phyloP scores from a whole-genome alignment of 1,140 invertebrate species.

The Hyles vespertilio region DNA sequence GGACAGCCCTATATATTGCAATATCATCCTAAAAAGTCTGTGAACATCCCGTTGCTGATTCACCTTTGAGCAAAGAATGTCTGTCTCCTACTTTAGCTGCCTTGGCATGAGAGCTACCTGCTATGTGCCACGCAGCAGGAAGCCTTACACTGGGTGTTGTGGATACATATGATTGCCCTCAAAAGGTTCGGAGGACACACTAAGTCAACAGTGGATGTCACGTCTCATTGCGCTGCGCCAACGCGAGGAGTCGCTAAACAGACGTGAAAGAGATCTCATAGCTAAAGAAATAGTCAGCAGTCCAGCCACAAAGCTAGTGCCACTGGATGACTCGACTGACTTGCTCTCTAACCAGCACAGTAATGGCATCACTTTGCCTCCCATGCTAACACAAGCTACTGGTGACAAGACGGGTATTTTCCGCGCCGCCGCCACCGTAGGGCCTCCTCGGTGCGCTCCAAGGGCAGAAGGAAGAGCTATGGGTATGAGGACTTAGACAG shows the following conservation, averaged over 20 bases:
- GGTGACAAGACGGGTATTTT: conserved; percentile 31
- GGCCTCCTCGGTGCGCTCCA: conserved; percentile 39
- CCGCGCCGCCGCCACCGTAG: conserved; percentile 43
- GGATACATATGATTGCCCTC: conserved; percentile 46
- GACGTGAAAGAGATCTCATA: conserved; percentile 65
- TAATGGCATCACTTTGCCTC: conserved; percentile 67
- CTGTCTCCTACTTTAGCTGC: conserved; percentile 66
- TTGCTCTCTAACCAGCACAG: conserved; percentile 22
- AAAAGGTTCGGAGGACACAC: conserved; percentile 63
- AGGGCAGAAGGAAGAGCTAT: conserved; percentile 51
- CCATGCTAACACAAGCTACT: conserved; percentile 45
- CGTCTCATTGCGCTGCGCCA: conserved; percentile 58
- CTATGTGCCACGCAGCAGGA: conserved; percentile 63
- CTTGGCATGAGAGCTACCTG: conserved; percentile 66
- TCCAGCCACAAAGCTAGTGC: conserved; percentile 39
- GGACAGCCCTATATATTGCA: conserved; percentile 56
- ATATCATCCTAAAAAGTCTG: conserved; percentile 42
- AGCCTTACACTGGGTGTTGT: conserved; percentile 47
- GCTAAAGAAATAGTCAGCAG: conserved; percentile 65
- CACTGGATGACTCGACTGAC: conserved; percentile 28
- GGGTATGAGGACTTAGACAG: conserved; percentile 74
- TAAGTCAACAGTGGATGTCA: conserved; percentile 70
- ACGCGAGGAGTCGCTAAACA: conserved; percentile 64
- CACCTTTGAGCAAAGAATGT: conserved; percentile 23
- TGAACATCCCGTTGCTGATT: conserved; percentile 24